Base-by-base conservation (phyloP, 2,888 invertebrate species). In the Dolichopus griseipennis region DNA sequence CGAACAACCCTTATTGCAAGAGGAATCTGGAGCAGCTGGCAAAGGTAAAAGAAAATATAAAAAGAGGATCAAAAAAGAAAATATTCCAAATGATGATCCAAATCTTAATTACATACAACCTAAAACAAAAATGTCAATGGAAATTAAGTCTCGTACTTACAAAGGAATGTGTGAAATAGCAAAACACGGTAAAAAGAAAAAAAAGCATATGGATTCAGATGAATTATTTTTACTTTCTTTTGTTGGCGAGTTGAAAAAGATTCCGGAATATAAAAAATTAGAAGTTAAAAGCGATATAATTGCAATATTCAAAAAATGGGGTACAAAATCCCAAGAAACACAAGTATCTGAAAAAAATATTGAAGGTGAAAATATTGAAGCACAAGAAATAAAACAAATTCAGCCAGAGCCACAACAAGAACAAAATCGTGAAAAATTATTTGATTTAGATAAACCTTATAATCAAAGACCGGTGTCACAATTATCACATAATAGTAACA, bases 191-290 rank as follows among this genome's bases (percentile, higher is more conserved):
- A 37, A 33, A 20, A 33, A 33, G 9, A 64, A 64, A 20, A 64
- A 64, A n/a, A 64, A 64, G 34, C 20, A 64, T 20, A 64, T 64
- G 64, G 52, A 52, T 18, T 52, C 52, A 18, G 52, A 52, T n/a
- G 52, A 52, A 18, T n/a, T 52, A 6, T 52, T 52, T 52, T 18
- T 52, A 52, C 9, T 52, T 2, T 52, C 52, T 18, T 52, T 52
- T 52, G 52, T 52, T 18, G 52, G 52, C 1, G 52, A 52, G 15
- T 52, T 52, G 18, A 52, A 52, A 52, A 52, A 52, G 15, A 52
- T 52, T 52, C 52, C 52, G 6, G 52, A 52, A 52, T 52, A 52
- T 7, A 52, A 52, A 52, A 52, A 52, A 52, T 52, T 52, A 52
- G 52, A 52, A n/a, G 52, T 52, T 6, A 52, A 52, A 52, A 52